Conservation (phyloP, 2,113 vertebrate species). For the Formicarius rufipectus region DNA sequence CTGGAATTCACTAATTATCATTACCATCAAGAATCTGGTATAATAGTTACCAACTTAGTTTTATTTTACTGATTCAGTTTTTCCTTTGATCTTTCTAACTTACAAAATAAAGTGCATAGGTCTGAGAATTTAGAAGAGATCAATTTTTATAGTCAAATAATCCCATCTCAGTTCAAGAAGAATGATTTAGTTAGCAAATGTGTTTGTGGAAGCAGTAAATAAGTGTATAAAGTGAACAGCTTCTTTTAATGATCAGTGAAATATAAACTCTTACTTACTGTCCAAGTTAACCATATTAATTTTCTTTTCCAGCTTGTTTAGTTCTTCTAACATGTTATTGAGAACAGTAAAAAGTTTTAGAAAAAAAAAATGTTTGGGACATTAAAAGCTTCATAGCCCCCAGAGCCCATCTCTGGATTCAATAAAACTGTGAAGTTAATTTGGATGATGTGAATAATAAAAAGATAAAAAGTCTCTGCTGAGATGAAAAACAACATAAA, state of each 20-base stretch:
- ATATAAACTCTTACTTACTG: background rate
- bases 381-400: background rate
- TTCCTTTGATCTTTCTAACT: background rate
- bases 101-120: background rate
- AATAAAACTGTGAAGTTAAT: conserved; percentile 16
- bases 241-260: conserved; percentile 3
- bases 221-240: background rate
- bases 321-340: background rate
- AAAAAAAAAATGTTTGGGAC: background rate
- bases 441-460: conserved; percentile 29
- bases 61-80: background rate
- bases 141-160: background rate
- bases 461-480: conserved; percentile 16
- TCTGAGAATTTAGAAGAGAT: background rate
- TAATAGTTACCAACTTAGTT: background rate
- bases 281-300: background rate
- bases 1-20: background rate
- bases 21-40: background rate
- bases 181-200: background rate
- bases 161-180: background rate
- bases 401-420: background rate
- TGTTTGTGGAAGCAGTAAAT: background rate
- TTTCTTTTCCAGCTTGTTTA: background rate
- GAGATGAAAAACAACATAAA: background rate
- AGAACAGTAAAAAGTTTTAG: background rate